A percentile compares a stretch with the other conserved stretches of the same genome.
Evolutionary conservation across 1,140 invertebrate genomes (phyloP).

Genomic region (Trichoplusia ni): DNA sequence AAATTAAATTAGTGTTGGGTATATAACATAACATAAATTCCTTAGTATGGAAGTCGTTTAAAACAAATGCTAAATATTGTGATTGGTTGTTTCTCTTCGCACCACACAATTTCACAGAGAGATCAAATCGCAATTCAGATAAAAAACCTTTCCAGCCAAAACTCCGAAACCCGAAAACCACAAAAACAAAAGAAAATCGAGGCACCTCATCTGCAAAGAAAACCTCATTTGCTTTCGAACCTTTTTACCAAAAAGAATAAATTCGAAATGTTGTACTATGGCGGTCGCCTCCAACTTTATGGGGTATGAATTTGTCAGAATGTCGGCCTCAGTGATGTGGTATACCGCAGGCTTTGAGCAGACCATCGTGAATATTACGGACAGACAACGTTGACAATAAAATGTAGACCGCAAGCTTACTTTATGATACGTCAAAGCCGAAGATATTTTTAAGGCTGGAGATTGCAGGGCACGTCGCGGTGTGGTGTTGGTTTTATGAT

Average conservation of each 20-base stretch:
- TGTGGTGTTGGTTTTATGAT: background rate
- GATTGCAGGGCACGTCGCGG: background rate
- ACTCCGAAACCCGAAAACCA: background rate
- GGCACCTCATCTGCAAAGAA: background rate
- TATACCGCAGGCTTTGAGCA: slow-evolving; percentile 23
- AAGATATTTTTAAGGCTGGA: background rate
- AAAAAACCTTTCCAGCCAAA: background rate
- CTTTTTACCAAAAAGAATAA: background rate
- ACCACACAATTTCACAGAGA: too few species aligned
- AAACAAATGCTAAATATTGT: too few species aligned
- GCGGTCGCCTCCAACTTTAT: slow-evolving; percentile 36
- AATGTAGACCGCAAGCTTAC: slow-evolving; percentile 24
- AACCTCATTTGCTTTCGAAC: slow-evolving; percentile 15
- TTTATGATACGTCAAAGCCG: slow-evolving; percentile 18
- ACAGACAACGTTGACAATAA: slow-evolving; percentile 16
- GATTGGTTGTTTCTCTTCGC: too few species aligned
- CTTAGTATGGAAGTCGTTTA: too few species aligned
- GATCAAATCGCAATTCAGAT: background rate
- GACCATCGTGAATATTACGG: slow-evolving; percentile 21
- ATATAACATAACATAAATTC: too few species aligned
- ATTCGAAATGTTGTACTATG: background rate
- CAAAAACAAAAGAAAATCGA: background rate
- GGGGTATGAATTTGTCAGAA: slow-evolving; percentile 38
- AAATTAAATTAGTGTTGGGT: too few species aligned
- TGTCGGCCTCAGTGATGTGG: slow-evolving; percentile 26